phyloP scores from a whole-genome alignment of 64 coral and sea anemone species.

The Astreopora myriophthalma region DNA sequence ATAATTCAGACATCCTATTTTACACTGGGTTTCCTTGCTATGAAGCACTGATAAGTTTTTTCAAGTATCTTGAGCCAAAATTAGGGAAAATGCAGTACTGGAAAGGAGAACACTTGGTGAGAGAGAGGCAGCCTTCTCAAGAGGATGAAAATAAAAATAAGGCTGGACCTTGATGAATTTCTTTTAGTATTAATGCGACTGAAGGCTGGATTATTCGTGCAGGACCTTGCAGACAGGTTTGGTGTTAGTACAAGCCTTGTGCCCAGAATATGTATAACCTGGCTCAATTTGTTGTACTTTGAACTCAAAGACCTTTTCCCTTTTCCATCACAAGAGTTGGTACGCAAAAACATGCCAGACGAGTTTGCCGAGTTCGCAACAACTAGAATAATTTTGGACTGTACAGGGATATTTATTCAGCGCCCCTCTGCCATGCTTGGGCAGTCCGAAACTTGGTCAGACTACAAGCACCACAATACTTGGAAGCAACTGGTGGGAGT shows the following conservation, averaged over 20 bases:
- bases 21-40: conserved; percentile 51
- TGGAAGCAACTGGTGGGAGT: conserved; percentile 13
- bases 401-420: conserved; percentile 9
- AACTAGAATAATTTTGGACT: conserved; percentile 15
- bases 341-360: conserved; percentile 25
- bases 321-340: conserved; percentile 23
- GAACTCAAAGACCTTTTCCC: not conserved
- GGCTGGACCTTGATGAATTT: conserved; percentile 17
- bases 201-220: conserved; percentile 18
- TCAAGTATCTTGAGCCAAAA: conserved; percentile 58
- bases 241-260: not conserved
- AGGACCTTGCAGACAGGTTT: conserved; percentile 15
- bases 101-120: conserved; percentile 29
- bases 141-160: conserved; percentile 12
- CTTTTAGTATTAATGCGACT: conserved; percentile 39
- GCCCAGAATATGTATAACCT: not conserved
- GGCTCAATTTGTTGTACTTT: not conserved
- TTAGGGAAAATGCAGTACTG: conserved; percentile 64
- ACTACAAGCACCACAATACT: conserved; percentile 38
- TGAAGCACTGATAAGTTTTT: conserved; percentile 41
- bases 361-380: not conserved
- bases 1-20: conserved; percentile 57
- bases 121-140: conserved; percentile 12
- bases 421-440: conserved; percentile 12
- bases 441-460: conserved; percentile 16